These are phyloP conservation scores for Pachycephala philippinensis DNA, from an alignment of 2,113 vertebrate genomes.

Conservation along the genomic window DNA sequence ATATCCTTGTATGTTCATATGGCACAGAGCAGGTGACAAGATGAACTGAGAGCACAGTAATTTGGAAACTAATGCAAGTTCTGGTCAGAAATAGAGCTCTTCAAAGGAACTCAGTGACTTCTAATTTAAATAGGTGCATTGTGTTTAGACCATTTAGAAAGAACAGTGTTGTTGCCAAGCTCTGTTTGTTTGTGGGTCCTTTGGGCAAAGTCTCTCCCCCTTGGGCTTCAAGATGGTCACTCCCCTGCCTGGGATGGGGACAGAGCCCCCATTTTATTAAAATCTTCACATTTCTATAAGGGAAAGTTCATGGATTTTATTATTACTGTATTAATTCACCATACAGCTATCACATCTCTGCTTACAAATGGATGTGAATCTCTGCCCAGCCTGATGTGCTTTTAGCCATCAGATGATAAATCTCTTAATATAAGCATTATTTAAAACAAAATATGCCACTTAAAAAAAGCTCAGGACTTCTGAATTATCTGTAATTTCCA, in stretches of 20 bases:
- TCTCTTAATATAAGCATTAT: neutral
- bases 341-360: neutral
- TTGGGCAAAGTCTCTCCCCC: neutral
- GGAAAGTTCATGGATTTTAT: neutral
- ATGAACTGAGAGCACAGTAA: neutral
- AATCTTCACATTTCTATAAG: neutral
- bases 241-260: neutral
- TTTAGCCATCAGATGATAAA: neutral
- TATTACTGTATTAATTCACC: neutral
- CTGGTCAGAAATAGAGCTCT: neutral
- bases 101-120: neutral
- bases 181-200: neutral
- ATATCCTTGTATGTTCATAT: accelerated
- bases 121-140: neutral
- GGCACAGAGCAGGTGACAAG: neutral
- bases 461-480: neutral
- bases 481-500: neutral
- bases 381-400: neutral
- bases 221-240: neutral
- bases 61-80: neutral
- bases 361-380: neutral
- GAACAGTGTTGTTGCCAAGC: neutral
- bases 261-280: neutral
- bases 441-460: neutral
- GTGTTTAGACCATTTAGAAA: neutral